Conservation (phyloP, 2,888 invertebrate genomes). For the Dolichopus griseipennis region DNA sequence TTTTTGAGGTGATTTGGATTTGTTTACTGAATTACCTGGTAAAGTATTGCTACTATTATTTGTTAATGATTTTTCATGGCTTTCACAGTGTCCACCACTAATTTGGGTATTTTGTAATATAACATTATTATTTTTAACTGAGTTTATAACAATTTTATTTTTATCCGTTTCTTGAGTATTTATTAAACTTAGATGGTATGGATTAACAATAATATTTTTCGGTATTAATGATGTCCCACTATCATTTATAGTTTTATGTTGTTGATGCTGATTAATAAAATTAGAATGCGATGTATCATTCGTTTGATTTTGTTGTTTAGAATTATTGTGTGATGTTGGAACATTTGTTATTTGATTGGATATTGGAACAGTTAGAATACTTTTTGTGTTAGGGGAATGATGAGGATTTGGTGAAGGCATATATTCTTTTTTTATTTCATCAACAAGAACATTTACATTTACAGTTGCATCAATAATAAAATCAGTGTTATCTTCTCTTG, state of each 20-base stretch:
- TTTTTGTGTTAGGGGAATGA: neutral
- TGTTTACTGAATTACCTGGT: neutral
- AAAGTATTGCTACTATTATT: neutral
- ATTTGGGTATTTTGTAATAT: neutral
- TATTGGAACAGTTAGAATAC: neutral
- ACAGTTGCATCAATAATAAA: neutral
- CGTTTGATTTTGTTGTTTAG: neutral
- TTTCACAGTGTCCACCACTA: neutral
- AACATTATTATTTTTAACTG: neutral
- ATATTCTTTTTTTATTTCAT: neutral
- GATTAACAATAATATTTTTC: slow-evolving; percentile 13
- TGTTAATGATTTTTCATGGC: neutral
- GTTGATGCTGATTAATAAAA: neutral
- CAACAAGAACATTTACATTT: neutral
- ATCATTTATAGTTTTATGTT: neutral
- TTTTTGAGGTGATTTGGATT: neutral
- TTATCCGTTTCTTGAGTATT: neutral
- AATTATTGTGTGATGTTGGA: neutral
- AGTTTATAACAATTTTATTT: slow-evolving; percentile 7
- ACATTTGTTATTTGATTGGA: neutral
- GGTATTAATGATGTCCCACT: neutral
- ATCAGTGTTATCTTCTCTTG: slow-evolving; percentile 20
- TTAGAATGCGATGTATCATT: slow-evolving; percentile 2
- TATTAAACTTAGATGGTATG: slow-evolving; percentile 15
- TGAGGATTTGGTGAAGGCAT: neutral